phyloP scores from a whole-genome alignment of 2,113 vertebrate genomes.

The Oenanthe melanoleuca region DNA sequence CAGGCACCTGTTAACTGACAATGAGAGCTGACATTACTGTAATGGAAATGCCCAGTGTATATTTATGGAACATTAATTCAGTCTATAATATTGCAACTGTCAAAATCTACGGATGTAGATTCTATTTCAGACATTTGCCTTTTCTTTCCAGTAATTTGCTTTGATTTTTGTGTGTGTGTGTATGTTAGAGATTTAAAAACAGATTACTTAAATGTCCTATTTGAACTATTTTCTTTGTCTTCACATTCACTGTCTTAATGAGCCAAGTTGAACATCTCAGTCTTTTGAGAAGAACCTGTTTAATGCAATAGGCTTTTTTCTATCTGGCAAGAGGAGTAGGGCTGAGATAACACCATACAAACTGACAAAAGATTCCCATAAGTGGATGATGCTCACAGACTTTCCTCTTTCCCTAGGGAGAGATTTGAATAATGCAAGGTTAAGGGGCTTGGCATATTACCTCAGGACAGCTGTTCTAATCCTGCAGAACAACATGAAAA shows the following conservation, averaged over 20 bases:
- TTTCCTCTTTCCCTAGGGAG: neutral
- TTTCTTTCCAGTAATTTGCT: neutral
- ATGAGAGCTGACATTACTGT: slow-evolving; percentile 34
- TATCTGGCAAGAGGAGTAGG: neutral
- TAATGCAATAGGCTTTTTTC: neutral
- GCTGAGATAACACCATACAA: neutral
- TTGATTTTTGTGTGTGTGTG: neutral
- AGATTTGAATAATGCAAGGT: slow-evolving; percentile 39
- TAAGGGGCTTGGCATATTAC: slow-evolving; percentile 38
- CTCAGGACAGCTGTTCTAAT: slow-evolving; percentile 46
- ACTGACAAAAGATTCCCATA: neutral
- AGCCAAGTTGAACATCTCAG: neutral
- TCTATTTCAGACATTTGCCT: slow-evolving; percentile 8
- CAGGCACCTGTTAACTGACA: slow-evolving; percentile 11
- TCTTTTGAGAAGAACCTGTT: neutral
- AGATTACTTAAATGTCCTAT: neutral
- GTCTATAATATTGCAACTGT: slow-evolving; percentile 17
- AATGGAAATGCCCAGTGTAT: slow-evolving; percentile 37
- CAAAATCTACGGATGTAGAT: slow-evolving; percentile 19
- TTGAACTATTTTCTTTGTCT: slow-evolving; percentile 23
- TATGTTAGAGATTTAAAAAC: neutral
- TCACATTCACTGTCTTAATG: neutral
- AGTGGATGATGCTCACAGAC: neutral
- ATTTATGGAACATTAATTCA: slow-evolving; percentile 65
- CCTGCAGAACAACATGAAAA: slow-evolving; percentile 3